Evolutionary conservation across 2,113 vertebrate genomes (phyloP).

Genomic region (Aphyosemion australe): DNA sequence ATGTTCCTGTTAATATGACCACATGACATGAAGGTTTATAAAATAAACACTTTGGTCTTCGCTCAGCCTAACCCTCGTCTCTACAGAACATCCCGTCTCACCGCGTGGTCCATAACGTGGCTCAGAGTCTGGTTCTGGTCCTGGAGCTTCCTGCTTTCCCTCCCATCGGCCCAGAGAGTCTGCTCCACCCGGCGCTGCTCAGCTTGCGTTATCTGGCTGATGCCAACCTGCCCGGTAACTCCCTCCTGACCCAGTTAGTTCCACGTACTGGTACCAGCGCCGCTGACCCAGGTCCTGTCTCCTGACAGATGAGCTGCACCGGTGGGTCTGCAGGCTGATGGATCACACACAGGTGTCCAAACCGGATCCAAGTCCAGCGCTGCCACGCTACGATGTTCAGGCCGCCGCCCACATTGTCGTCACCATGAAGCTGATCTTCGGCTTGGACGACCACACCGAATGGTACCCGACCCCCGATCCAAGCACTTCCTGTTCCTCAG

Average conservation of each 20-base stretch:
- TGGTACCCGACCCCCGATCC: slow-evolving; percentile 75
- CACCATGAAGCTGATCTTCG: slow-evolving; percentile 88
- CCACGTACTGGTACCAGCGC: not conserved
- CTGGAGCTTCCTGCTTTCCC: slow-evolving; percentile 88
- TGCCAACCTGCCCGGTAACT: slow-evolving; percentile 88
- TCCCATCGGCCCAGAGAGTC: slow-evolving; percentile 80
- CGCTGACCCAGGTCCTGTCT: not conserved
- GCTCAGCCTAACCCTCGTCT: not conserved
- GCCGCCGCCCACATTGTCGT: slow-evolving; percentile 85
- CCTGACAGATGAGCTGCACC: slow-evolving; percentile 83
- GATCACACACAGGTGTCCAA: slow-evolving; percentile 73
- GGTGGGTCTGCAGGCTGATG: slow-evolving; percentile 82
- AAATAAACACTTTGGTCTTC: too few relatives aligned
- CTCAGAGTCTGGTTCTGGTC: slow-evolving; percentile 72
- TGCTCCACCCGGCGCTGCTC: slow-evolving; percentile 87
- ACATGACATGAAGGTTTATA: too few relatives aligned
- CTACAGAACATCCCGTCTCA: slow-evolving; percentile 84
- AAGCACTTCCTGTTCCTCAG: not conserved
- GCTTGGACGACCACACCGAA: slow-evolving; percentile 86
- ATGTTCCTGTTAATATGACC: too few relatives aligned
- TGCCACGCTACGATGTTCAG: slow-evolving; percentile 85
- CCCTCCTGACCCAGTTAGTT: too few relatives aligned
- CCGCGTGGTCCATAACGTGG: slow-evolving; percentile 75
- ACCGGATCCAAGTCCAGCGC: slow-evolving; percentile 49
- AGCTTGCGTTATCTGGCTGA: slow-evolving; percentile 89